Conservation (phyloP, 2,888 invertebrate species). For the Metacarcinus magister region DNA sequence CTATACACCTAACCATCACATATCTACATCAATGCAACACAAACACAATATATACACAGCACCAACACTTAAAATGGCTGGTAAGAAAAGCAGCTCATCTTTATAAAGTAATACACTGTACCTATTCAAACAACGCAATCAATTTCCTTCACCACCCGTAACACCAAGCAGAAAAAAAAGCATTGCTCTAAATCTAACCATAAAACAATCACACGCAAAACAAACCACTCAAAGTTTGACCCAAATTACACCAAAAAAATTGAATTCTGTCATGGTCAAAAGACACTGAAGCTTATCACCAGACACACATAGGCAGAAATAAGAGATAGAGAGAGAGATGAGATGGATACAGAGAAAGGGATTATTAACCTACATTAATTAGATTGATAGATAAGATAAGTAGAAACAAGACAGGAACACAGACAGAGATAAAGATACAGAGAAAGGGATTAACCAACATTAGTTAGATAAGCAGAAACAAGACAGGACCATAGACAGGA, state of each 20-base stretch:
- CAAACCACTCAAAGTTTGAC: background rate
- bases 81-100: background rate
- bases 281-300: background rate
- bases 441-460: no score
- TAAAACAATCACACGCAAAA: background rate
- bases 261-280: background rate
- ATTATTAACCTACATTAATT: background rate
- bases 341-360: background rate
- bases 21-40: background rate
- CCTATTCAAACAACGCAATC: no score
- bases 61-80: no score
- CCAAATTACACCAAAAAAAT: background rate
- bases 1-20: background rate
- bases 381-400: background rate
- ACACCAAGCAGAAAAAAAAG: background rate
- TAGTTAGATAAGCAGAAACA: background rate
- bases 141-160: background rate
- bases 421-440: background rate
- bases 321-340: conserved; percentile 44
- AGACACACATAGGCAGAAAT: background rate
- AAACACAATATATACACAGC: background rate
- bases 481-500: background rate
- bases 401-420: background rate
- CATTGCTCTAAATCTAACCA: background rate
- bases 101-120: background rate